A percentile compares a stretch with the other conserved stretches of the same genome.
Evolutionary conservation across 2,888 invertebrate species (phyloP).

Genomic region (Boloria euphrosyne): DNA sequence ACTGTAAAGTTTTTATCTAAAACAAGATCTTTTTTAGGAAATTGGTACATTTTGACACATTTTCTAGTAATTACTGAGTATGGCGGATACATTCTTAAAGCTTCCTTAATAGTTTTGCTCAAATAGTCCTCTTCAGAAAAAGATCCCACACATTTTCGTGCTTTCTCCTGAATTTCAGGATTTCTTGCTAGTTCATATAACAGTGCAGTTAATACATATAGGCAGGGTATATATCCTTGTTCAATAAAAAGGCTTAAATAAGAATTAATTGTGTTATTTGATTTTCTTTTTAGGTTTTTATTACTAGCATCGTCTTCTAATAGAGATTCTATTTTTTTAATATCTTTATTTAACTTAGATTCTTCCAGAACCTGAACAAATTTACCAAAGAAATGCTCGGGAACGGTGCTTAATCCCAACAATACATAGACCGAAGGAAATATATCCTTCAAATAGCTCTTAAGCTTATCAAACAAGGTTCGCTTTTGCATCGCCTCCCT

Average conservation of each 20-base stretch:
- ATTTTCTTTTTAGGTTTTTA: conserved; percentile 45
- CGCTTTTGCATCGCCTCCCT: conserved; percentile 57
- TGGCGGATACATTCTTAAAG: conserved; percentile 68
- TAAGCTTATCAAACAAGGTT: conserved; percentile 57
- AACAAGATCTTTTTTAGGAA: conserved; percentile 58
- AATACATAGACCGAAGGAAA: conserved; percentile 69
- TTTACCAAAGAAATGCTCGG: conserved; percentile 54
- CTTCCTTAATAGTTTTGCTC: conserved; percentile 66
- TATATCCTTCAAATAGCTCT: conserved; percentile 69
- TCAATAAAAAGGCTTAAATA: conserved; percentile 65
- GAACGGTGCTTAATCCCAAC: conserved; percentile 58
- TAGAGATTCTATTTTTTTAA: conserved; percentile 55
- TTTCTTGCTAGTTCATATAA: conserved; percentile 65
- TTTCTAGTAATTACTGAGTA: conserved; percentile 66
- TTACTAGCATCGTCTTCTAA: conserved; percentile 56
- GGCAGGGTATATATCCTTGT: conserved; percentile 70
- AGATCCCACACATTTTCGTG: conserved; percentile 52
- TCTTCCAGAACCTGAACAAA: conserved; percentile 51
- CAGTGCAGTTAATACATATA: conserved; percentile 60
- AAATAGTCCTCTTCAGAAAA: conserved; percentile 55
- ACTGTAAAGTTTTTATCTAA: conserved; percentile 68
- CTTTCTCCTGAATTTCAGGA: conserved; percentile 57
- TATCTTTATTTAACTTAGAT: conserved; percentile 57
- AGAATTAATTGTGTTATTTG: conserved; percentile 54
- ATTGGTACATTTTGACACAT: conserved; percentile 66